Evolutionary conservation across 2,113 vertebrate genomes (phyloP).

Genomic region (Lagenorhynchus albirostris): DNA sequence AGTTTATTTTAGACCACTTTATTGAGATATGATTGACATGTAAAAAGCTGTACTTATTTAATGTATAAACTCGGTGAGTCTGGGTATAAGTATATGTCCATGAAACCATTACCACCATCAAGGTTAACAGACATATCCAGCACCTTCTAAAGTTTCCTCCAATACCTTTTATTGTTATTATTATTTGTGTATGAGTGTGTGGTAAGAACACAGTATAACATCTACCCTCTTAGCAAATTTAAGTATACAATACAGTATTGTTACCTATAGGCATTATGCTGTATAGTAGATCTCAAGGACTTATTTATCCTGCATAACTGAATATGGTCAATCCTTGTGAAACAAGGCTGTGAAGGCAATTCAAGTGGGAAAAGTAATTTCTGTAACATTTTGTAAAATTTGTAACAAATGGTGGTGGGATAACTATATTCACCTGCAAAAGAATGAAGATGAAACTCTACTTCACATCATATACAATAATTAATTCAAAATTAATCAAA

Average conservation of each 20-base stretch:
- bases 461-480: not conserved
- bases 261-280: not conserved
- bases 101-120: not conserved
- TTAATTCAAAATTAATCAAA: not conserved
- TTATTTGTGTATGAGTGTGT: not conserved
- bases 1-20: not conserved
- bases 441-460: not conserved
- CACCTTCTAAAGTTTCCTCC: not conserved
- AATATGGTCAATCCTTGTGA: not conserved
- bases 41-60: not conserved
- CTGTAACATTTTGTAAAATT: not conserved
- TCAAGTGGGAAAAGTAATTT: not conserved
- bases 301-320: not conserved
- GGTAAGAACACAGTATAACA: not conserved
- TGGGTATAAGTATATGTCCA: not conserved
- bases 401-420: not conserved
- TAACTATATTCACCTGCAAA: not conserved
- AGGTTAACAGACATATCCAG: not conserved
- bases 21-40: not conserved
- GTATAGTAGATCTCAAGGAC: not conserved
- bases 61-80: not conserved
- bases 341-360: not conserved
- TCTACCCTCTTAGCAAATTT: not conserved
- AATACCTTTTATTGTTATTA: not conserved
- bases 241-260: not conserved